Evolutionary conservation across 1,140 invertebrate species (phyloP).

Genomic region (Colletes latitarsis): DNA sequence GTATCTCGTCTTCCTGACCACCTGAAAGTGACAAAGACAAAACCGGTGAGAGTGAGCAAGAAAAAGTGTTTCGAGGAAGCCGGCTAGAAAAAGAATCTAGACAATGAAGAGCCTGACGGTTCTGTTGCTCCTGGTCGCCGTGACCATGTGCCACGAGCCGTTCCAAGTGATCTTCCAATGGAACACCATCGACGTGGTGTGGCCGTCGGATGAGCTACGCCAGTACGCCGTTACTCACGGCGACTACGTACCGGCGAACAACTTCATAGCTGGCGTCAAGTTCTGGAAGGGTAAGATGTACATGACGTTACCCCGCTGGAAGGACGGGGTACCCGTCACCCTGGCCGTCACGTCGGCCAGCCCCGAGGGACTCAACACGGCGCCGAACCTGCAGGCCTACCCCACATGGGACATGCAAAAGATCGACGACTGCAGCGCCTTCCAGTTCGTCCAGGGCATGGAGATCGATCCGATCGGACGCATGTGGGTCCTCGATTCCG

Average conservation of each 20-base stretch:
- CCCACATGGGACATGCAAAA: constrained; percentile 86
- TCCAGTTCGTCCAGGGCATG: constrained; percentile 87
- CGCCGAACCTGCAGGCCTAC: constrained; percentile 84
- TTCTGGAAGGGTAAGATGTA: constrained; percentile 84
- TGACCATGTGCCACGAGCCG: constrained; percentile 73
- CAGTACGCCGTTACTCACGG: constrained; percentile 78
- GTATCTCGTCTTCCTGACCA: neutral
- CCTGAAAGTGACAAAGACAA: neutral
- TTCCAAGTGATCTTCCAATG: constrained; percentile 80
- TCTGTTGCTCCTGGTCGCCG: constrained; percentile 24
- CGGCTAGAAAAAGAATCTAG: neutral
- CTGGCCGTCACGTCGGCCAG: constrained; percentile 82
- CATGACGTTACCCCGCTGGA: constrained; percentile 85
- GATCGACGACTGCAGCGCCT: constrained; percentile 82
- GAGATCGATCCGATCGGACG: constrained; percentile 86
- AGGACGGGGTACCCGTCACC: constrained; percentile 85
- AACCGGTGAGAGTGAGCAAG: too few relatives aligned
- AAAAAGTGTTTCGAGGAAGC: too few relatives aligned
- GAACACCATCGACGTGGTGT: constrained; percentile 75
- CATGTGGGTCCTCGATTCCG: constrained; percentile 88
- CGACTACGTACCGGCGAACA: constrained; percentile 84
- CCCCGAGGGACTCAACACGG: constrained; percentile 79
- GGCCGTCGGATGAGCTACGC: constrained; percentile 75
- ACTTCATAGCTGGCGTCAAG: constrained; percentile 84
- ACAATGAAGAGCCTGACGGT: constrained; percentile 44